A percentile compares a stretch with the other conserved stretches of the same genome.
phyloP scores from a whole-genome alignment of 2,113 vertebrate genomes.

The Poecile atricapillus region DNA sequence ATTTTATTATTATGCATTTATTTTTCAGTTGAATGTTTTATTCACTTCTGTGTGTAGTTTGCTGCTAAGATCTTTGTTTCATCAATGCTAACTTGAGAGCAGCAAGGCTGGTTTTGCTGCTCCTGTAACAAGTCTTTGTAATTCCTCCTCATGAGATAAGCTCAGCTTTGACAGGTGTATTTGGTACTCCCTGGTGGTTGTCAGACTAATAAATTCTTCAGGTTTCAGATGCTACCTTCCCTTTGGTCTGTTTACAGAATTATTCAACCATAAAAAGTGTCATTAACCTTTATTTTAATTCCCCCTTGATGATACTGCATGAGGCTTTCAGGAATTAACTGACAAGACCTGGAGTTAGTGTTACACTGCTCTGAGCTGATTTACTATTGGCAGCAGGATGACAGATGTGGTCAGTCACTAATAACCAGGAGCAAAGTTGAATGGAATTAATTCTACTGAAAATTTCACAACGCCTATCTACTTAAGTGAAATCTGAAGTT shows the following conservation, averaged over 20 bases:
- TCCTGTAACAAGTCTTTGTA: not conserved
- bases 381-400: not conserved
- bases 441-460: not conserved
- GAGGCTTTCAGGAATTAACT: not conserved
- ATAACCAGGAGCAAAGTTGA: not conserved
- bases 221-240: conserved; percentile 14
- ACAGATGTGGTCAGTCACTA: not conserved
- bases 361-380: not conserved
- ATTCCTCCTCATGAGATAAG: not conserved
- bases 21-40: not conserved
- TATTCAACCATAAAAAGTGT: conserved; percentile 52
- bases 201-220: conserved; percentile 52
- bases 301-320: not conserved
- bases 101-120: not conserved
- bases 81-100: not conserved
- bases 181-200: not conserved
- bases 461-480: not conserved
- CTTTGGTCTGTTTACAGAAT: conserved; percentile 42
- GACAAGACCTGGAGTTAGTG: not conserved
- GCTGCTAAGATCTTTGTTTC: not conserved
- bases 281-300: conserved; percentile 70
- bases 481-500: not conserved
- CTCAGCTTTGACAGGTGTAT: not conserved
- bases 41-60: not conserved
- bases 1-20: not conserved